Conservation (phyloP, 2,113 vertebrate species). For the Cinclus mexicanus region DNA sequence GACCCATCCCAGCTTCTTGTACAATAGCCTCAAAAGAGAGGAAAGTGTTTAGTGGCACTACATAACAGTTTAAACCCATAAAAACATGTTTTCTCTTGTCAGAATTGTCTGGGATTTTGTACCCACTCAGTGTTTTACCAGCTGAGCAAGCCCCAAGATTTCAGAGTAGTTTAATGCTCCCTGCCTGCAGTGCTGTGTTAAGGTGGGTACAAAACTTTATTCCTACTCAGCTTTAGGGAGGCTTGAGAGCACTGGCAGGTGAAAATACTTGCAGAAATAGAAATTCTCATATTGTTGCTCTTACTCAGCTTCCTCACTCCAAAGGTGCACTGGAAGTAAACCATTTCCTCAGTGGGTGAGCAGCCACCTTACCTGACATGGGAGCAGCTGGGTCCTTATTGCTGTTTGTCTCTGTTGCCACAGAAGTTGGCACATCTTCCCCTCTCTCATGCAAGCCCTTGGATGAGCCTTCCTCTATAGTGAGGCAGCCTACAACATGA, state of each 20-base stretch:
- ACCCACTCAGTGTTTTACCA: neutral
- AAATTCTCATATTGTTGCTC: neutral
- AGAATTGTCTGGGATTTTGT: neutral
- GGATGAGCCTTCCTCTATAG: neutral
- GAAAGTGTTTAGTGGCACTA: neutral
- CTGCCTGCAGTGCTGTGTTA: too few relatives aligned
- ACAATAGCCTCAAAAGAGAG: neutral
- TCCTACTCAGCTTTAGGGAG: neutral
- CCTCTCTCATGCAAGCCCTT: neutral
- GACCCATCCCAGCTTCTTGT: neutral
- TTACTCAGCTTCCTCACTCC: neutral
- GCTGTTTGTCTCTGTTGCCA: neutral
- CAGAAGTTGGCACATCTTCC: neutral
- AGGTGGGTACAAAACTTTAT: neutral
- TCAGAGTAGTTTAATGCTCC: neutral
- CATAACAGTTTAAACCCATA: neutral
- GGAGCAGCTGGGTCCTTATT: neutral
- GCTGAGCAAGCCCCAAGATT: neutral
- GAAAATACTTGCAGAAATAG: neutral
- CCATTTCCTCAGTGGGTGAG: fast-evolving
- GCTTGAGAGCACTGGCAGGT: neutral
- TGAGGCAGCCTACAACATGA: neutral
- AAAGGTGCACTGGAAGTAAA: neutral
- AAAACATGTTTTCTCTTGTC: neutral
- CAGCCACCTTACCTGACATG: neutral